A percentile compares a stretch with the other conserved stretches of the same genome.
Evolutionary conservation across 1,140 invertebrate species (phyloP).

Genomic region (Stegodyphus dumicola): DNA sequence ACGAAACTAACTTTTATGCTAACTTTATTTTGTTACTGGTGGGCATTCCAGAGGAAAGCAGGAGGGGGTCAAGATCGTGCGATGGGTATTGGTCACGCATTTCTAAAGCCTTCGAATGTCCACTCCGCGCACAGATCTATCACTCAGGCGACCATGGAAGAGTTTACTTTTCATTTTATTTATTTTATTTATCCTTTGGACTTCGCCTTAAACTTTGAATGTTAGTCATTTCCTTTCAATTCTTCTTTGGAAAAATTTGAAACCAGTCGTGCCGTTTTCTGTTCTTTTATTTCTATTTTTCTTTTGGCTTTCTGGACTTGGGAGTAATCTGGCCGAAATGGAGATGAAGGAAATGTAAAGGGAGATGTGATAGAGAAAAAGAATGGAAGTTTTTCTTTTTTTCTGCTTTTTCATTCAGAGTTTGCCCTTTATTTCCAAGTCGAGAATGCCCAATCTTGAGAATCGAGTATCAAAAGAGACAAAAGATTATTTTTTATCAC

Average conservation of each 20-base stretch:
- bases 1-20: background rate
- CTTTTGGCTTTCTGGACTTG: slow-evolving; percentile 15
- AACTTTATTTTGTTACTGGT: slow-evolving; percentile 21
- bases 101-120: slow-evolving; percentile 53
- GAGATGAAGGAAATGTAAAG: slow-evolving; percentile 58
- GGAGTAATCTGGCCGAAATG: slow-evolving; percentile 53
- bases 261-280: slow-evolving; percentile 31
- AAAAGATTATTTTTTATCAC: too few relatives aligned
- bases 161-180: slow-evolving; percentile 44
- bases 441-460: background rate
- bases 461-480: background rate
- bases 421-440: background rate
- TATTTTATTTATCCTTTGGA: slow-evolving; percentile 47
- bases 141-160: slow-evolving; percentile 55
- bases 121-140: slow-evolving; percentile 54
- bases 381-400: slow-evolving; percentile 1
- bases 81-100: slow-evolving; percentile 45
- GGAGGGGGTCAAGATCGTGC: slow-evolving; percentile 34
- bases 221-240: slow-evolving; percentile 58
- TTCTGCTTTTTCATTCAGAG: slow-evolving; percentile 12
- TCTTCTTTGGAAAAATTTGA: slow-evolving; percentile 58
- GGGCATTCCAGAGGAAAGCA: slow-evolving; percentile 10
- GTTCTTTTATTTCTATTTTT: slow-evolving; percentile 9
- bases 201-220: slow-evolving; percentile 59
- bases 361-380: slow-evolving; percentile 39